Evolutionary conservation across 2,797 vertebrate species (phyloP), one percentile per base, ranked within the genome.

Genomic region (Propithecus deckenii): DNA sequence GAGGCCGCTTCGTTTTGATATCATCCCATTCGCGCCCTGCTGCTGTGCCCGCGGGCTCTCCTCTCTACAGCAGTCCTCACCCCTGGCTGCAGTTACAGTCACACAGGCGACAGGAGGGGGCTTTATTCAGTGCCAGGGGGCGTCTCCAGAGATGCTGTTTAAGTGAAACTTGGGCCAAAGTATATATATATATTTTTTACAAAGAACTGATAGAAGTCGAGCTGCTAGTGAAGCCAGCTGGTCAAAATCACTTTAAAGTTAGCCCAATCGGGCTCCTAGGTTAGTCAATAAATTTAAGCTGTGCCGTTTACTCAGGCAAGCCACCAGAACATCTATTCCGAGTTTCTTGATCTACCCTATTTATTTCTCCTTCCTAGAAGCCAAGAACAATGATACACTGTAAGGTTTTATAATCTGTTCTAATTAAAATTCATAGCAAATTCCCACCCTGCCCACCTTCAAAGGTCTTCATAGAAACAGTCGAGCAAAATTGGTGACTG

Each of bases 281-380:
- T 41, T 13, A 35, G 46, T 28, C n/a, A 61, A 59, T 57, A 67
- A 46, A 72, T 67, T 88, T 86, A 28, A 15, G 0, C 57, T 78
- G 50, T 7, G 11, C 30, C 7, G 14, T 69, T 52, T 15, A 20
- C 41, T 57, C 69, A 0, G 8, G 85, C 3, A 23, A 41, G 35
- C 55, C 4, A 59, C 67, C 50, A 80, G 81, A 67, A 61, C 5
- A 48, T 41, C 91, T 67, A 23, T 12, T 79, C 25, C 0, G 2
- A 63, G 46, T n/a, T 69, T 84, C 80, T 65, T 72, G 41, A 38
- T 71, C 91, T 72, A 7, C 50, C 17, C 43, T 57, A 7, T 75
- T 89, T 74, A 90, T 23, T 79, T 38, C 35, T 96, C 67, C 75
- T 93, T 81, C 87, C 72, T 30, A 43, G 52, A 43, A 93, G 87